A percentile compares a stretch with the other conserved stretches of the same genome.
These are phyloP conservation scores for Chionoecetes opilio DNA, from an alignment of 1,140 invertebrate genomes.

Conservation along the genomic window DNA sequence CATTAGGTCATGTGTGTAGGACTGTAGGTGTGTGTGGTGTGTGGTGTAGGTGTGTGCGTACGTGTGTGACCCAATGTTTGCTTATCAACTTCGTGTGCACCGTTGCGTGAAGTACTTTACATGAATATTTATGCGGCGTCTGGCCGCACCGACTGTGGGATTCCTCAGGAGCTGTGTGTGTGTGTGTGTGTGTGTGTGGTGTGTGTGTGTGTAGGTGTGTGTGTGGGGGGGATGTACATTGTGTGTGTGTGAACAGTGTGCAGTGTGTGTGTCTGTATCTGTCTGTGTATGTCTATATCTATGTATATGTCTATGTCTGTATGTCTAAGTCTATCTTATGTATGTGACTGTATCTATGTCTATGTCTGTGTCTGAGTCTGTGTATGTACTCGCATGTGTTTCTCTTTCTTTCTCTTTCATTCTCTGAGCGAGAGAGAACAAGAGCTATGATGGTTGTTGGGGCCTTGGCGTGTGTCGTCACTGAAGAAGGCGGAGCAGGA, in stretches of 20 bases:
- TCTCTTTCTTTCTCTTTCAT: no score
- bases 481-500: not conserved
- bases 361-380: conserved; percentile 22
- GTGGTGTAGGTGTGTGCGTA: not conserved
- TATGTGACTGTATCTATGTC: conserved; percentile 27
- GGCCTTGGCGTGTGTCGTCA: no score
- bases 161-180: not conserved
- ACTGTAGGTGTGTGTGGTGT: no score
- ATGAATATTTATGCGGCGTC: not conserved
- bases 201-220: no score
- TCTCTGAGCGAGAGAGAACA: no score
- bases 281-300: no score
- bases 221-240: no score
- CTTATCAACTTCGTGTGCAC: not conserved
- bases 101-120: not conserved
- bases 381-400: not conserved
- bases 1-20: conserved; percentile 29
- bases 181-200: no score
- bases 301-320: not conserved
- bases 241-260: no score
- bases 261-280: no score
- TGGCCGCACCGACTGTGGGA: not conserved
- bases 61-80: conserved; percentile 27
- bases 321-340: not conserved
- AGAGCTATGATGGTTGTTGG: no score